Evolutionary conservation across 2,797 vertebrate species (phyloP).

Genomic region (Gila robusta): DNA sequence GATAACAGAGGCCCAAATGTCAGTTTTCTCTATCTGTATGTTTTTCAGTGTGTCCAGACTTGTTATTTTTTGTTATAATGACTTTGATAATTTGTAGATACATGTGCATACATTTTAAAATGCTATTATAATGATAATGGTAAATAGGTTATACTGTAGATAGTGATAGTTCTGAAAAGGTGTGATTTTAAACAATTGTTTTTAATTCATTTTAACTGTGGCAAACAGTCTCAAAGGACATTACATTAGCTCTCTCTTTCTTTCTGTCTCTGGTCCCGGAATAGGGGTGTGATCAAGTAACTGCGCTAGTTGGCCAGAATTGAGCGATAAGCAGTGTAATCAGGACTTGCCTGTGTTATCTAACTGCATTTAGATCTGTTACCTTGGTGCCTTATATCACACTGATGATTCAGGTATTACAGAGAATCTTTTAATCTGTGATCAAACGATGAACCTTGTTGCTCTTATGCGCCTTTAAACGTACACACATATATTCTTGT

Average conservation of each 20-base stretch:
- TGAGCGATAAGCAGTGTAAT: conserved; percentile 41
- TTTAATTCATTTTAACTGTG: not conserved
- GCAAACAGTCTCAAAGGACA: too few relatives aligned
- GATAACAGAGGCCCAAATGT: not conserved
- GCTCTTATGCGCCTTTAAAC: not conserved
- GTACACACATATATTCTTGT: not conserved
- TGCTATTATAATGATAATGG: not conserved
- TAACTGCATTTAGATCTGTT: conserved; percentile 47
- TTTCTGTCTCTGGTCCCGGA: not conserved
- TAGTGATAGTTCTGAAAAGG: not conserved
- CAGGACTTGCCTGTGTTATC: conserved; percentile 37
- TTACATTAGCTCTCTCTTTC: not conserved
- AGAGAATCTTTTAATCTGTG: conserved; percentile 30
- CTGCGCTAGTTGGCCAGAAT: conserved; percentile 7
- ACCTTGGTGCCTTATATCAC: conserved; percentile 39
- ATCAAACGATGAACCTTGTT: not conserved
- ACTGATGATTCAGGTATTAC: not conserved
- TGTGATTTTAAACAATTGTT: not conserved
- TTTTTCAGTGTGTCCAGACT: conserved; percentile 2
- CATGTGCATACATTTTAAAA: not conserved
- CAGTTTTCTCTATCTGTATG: not conserved
- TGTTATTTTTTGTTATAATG: not conserved
- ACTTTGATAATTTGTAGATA: not conserved
- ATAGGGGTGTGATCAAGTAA: conserved; percentile 5
- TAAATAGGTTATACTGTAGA: not conserved